Evolutionary conservation across 2,797 vertebrate genomes (phyloP).

Genomic region (Oreortyx pictus): DNA sequence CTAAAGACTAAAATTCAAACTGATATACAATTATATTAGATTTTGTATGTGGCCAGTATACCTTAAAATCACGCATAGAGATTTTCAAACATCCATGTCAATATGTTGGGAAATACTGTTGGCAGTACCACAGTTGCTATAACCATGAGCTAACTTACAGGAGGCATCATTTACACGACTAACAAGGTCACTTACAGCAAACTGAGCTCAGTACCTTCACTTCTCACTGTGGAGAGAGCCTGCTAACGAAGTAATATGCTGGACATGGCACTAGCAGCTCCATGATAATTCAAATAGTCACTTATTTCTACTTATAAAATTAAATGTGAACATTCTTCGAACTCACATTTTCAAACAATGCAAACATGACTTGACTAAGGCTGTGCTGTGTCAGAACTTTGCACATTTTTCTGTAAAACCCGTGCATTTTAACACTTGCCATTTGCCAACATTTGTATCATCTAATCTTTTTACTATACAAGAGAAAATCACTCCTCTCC

Average conservation of each 20-base stretch:
- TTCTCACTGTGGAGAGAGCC: too few species aligned
- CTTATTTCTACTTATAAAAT: not conserved
- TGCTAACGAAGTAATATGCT: not conserved
- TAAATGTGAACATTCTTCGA: not conserved
- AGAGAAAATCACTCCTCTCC: not conserved
- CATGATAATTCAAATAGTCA: not conserved
- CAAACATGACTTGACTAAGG: not conserved
- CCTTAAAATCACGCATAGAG: not conserved
- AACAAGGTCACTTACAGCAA: not conserved
- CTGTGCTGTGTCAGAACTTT: not conserved
- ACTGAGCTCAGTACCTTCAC: not conserved
- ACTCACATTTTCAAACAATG: not conserved
- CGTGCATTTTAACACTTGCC: not conserved
- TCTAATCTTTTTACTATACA: not conserved
- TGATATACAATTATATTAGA: not conserved
- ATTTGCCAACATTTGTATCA: not conserved
- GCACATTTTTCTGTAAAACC: not conserved
- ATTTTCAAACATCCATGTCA: not conserved
- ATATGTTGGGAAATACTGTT: not conserved
- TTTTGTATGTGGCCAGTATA: not conserved
- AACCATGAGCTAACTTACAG: not conserved
- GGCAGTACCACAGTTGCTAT: not conserved
- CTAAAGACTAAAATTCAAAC: accelerated
- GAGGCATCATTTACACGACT: not conserved
- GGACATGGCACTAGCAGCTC: not conserved